Conservation (phyloP, 2,797 vertebrate genomes). For the Cetoscarus ocellatus region DNA sequence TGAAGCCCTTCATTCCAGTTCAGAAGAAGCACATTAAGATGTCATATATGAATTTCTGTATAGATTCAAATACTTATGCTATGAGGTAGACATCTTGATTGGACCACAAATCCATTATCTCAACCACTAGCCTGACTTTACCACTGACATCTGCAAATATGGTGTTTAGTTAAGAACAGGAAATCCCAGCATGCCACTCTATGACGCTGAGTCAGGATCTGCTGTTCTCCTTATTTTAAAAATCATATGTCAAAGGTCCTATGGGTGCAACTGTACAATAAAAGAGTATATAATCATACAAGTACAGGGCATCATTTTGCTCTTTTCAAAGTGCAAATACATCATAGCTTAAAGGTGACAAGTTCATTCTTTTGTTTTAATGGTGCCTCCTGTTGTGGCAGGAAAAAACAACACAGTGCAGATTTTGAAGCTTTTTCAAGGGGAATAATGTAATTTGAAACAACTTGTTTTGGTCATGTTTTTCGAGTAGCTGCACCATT, state of each 20-base stretch:
- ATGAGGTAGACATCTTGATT: not conserved
- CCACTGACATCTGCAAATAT: conserved; percentile 4
- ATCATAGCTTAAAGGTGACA: conserved; percentile 15
- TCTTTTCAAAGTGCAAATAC: conserved; percentile 28
- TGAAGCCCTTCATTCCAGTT: no score
- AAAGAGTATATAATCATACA: conserved; percentile 1
- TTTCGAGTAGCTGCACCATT: conserved; percentile 3
- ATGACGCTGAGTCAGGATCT: no score
- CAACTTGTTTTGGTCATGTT: conserved; percentile 3
- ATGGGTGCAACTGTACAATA: conserved; percentile 4
- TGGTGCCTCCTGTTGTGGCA: conserved; percentile 3
- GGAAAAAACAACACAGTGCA: conserved; percentile 5
- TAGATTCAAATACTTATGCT: not conserved
- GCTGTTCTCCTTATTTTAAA: conserved; percentile 5
- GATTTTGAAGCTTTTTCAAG: conserved; percentile 2
- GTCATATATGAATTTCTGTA: not conserved
- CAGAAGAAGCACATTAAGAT: not conserved
- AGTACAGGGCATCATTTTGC: conserved; percentile 25
- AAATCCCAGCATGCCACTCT: conserved; percentile 4
- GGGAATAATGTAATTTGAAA: not conserved
- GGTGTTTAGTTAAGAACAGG: conserved; percentile 2
- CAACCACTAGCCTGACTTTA: no score
- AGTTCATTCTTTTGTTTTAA: conserved; percentile 4
- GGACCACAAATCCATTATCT: not conserved
- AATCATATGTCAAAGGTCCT: not conserved